A percentile compares a stretch with the other conserved stretches of the same genome.
Evolutionary conservation across 1,140 invertebrate species (phyloP).

Genomic region (Vanessa tameamea): DNA sequence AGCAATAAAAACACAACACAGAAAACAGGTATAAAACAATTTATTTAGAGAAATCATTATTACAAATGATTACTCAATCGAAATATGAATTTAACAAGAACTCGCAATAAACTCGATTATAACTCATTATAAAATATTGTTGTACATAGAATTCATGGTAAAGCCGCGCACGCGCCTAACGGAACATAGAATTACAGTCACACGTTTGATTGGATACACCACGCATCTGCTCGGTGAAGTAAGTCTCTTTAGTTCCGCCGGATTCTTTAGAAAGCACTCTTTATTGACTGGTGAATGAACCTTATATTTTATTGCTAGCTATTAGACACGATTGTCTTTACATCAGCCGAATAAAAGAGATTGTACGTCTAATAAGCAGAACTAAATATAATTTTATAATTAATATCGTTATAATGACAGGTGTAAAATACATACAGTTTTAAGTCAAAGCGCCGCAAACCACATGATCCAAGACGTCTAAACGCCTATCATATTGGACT

Average conservation of each 20-base stretch:
- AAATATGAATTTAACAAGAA: background rate
- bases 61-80: no score
- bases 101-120: background rate
- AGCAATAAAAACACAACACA: no score
- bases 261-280: slow-evolving; percentile 55
- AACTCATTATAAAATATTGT: background rate
- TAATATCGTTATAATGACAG: no score
- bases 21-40: no score
- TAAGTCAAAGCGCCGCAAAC: no score
- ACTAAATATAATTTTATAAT: background rate
- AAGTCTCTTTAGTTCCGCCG: slow-evolving; percentile 55
- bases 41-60: no score
- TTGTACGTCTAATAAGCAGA: background rate
- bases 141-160: slow-evolving; percentile 6
- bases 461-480: no score
- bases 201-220: slow-evolving; percentile 48
- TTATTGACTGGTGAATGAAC: slow-evolving; percentile 38
- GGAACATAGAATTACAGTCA: slow-evolving; percentile 54
- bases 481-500: no score
- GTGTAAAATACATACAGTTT: no score
- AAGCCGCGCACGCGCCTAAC: slow-evolving; percentile 54
- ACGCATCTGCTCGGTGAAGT: slow-evolving; percentile 40
- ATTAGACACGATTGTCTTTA: slow-evolving; percentile 31
- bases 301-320: slow-evolving; percentile 21
- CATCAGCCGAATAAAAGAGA: slow-evolving; percentile 1